Base-by-base conservation (phyloP, 2,888 invertebrate species). In the Laothoe populi region DNA sequence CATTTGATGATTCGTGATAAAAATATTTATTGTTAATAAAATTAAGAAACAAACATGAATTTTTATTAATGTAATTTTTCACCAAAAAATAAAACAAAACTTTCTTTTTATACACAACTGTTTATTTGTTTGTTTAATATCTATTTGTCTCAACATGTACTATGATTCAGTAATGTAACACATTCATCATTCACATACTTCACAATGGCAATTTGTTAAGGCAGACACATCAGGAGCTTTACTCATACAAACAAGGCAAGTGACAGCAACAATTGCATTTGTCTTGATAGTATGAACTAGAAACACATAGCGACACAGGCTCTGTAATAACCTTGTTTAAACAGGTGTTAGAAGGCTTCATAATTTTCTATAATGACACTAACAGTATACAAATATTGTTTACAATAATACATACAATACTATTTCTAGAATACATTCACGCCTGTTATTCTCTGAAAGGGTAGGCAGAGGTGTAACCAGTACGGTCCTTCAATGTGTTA, bases 1-100 rank as follows among this genome's bases (percentile, higher is more conserved):
- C 97, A n/a, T 98, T 98, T 84, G 97, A 97, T 75, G 97, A 97
- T 82, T 96, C 95, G 62, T 95, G 92, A 93, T 77, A 63, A 31
- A 40, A n/a, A 46, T 45, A 57, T 57, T 46, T 60, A 57, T 44
- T 62, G 19, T 31, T 26, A 53, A 53, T 53, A 53, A 53, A 53
- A 19, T 35, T 35, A 35, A 19, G 53, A 40, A 35, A 44, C 40
- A 42, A 46, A 60, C 13, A 19, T 4, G 10, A 24, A 53, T 53
- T 53, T 53, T 53, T 53, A 53, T 53, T 53, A 21, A 53, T 53
- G 53, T 53, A 46, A 61, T 63, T 63, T 60, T 61, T 35, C 48
- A 45, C 72, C 71, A 78, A 78, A 82, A 84, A 89, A 87, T 83
- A 82, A 86, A 84, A 78, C 73, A 73, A 68, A 53, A 35, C 35